Percentiles rank a stretch among this genome's conserved stretches.
phyloP scores from a whole-genome alignment of 2,797 vertebrate species.

The Mycteria americana region DNA sequence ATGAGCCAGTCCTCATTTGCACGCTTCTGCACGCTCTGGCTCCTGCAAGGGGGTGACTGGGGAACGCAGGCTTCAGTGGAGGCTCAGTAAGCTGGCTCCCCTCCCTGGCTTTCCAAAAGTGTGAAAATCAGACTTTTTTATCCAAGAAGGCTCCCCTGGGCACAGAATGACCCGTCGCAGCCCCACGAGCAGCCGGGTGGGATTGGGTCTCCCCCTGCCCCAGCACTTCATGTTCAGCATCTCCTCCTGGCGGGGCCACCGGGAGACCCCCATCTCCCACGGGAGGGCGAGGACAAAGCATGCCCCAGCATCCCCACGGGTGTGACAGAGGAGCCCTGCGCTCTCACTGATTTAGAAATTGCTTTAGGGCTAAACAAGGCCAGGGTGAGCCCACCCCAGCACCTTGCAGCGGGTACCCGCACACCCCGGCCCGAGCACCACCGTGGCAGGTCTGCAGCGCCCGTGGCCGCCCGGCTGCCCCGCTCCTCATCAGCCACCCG shows the following conservation, averaged over 20 bases:
- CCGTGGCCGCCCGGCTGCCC: neutral
- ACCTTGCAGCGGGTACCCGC: accelerated
- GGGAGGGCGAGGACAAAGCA: accelerated
- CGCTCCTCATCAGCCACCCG: neutral
- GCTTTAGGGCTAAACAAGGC: neutral
- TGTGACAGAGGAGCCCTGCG: neutral
- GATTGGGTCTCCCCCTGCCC: neutral
- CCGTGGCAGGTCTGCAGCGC: neutral
- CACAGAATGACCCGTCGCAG: accelerated
- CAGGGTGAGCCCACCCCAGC: neutral
- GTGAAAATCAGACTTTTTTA: neutral
- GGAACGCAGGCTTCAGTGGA: neutral
- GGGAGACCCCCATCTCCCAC: accelerated
- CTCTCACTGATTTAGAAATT: neutral
- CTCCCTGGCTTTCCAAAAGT: neutral
- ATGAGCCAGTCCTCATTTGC: slow-evolving; percentile 68
- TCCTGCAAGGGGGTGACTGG: slow-evolving; percentile 1
- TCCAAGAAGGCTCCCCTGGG: neutral
- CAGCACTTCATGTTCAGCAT: accelerated
- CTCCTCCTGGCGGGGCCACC: neutral
- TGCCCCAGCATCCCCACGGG: accelerated
- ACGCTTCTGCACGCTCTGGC: slow-evolving; percentile 3
- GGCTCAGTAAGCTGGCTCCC: neutral
- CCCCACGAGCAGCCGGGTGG: accelerated
- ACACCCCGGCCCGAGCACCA: accelerated